A percentile compares a stretch with the other conserved stretches of the same genome.
Conservation (phyloP, 2,113 vertebrate species). For the Pseudorasbora parva region DNA sequence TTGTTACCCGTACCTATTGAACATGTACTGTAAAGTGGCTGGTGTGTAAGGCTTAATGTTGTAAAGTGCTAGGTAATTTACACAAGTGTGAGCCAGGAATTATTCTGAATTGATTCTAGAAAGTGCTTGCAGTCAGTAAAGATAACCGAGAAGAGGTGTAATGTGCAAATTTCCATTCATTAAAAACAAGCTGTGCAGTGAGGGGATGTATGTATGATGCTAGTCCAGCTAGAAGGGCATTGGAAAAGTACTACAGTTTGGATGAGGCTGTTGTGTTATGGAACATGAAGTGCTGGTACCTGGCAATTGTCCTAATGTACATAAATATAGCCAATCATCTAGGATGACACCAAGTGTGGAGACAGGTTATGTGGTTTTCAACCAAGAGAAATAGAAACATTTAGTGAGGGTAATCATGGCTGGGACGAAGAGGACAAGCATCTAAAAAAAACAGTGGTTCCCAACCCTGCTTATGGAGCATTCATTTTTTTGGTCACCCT, state of each 20-base stretch:
- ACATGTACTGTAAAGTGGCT: background rate
- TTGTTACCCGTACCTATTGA: background rate
- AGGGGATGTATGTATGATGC: background rate
- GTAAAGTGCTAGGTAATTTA: background rate
- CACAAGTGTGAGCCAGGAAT: background rate
- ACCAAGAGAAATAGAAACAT: background rate
- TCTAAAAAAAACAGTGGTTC: too few species aligned
- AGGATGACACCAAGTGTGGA: too few species aligned
- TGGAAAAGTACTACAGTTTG: background rate
- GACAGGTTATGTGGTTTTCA: background rate
- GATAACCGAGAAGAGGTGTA: background rate
- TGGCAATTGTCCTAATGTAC: too few species aligned
- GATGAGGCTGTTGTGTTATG: background rate
- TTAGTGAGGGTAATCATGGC: too few species aligned
- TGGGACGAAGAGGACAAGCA: too few species aligned
- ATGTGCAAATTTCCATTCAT: background rate
- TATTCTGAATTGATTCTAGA: background rate
- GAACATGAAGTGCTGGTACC: too few species aligned
- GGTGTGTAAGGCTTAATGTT: background rate
- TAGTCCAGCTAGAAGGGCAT: background rate
- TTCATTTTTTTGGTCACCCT: too few species aligned
- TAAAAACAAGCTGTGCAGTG: background rate
- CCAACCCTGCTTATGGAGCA: too few species aligned
- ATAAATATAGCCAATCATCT: too few species aligned
- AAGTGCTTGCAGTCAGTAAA: background rate